Evolutionary conservation across 2,797 vertebrate species (phyloP).

Genomic region (Margarornis squamiger): DNA sequence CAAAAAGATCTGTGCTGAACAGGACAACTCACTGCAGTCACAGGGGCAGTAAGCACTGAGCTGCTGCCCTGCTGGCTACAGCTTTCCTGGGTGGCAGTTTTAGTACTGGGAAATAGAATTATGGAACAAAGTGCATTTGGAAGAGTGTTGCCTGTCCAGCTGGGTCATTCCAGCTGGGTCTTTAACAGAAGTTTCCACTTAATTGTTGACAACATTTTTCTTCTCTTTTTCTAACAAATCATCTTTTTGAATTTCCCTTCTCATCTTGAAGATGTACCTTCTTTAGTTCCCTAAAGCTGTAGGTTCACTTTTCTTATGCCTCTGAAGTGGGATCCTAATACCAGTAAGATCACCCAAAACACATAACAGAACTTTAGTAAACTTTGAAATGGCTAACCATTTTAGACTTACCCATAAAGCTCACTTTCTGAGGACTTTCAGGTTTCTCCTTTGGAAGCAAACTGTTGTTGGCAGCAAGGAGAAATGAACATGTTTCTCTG

Average conservation of each 20-base stretch:
- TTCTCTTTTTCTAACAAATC: not conserved
- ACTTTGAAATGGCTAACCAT: not conserved
- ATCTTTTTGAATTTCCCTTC: not conserved
- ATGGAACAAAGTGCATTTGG: not conserved
- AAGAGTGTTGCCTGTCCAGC: not conserved
- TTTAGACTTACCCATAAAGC: slow-evolving; percentile 7
- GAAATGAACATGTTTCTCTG: not conserved
- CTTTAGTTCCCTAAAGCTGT: not conserved
- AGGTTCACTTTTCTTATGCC: not conserved
- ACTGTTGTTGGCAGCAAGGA: not conserved
- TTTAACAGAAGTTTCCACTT: not conserved
- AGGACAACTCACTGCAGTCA: not conserved
- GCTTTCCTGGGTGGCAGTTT: not conserved
- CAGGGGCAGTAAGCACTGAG: not conserved
- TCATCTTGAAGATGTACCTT: not conserved
- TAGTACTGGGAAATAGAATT: not conserved
- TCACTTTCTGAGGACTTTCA: not conserved
- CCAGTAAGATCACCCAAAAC: not conserved
- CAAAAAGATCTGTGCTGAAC: not conserved
- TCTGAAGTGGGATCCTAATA: not conserved
- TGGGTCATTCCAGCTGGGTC: not conserved
- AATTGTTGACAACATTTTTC: not conserved
- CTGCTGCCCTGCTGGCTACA: not conserved
- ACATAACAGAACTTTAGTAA: not conserved
- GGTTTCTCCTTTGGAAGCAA: not conserved